Base-by-base conservation (phyloP, 2,113 vertebrate genomes). In the Salvator merianae region DNA sequence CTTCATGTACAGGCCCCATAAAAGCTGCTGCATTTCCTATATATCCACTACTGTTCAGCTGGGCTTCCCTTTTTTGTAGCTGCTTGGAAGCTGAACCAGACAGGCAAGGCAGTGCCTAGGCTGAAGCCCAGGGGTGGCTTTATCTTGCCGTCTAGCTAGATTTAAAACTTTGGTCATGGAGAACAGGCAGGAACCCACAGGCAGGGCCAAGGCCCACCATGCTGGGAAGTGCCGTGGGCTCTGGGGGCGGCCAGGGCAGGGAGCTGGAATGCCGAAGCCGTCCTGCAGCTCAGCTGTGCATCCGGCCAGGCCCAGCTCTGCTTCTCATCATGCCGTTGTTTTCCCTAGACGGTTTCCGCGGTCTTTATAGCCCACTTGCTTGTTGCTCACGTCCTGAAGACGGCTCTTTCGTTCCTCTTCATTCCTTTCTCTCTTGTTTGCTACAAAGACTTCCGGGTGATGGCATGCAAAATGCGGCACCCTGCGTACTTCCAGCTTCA, bases 261-360 rank as follows among this genome's bases (percentile, higher is more conserved):
- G 38, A 36, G n/a, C 66, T 43, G 2, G 20, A 12, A 9, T n/a
- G 40, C 43, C 34, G 2, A 30, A 22, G 53, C 55, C 3, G 30
- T n/a, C 16, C 4, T 5, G 22, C 40, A 16, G 32, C 63, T n/a
- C 22, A 47, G 5, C 13, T 18, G 36, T 81, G 18, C 66, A 40
- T 8, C 68, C 50, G 50, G 14, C 50, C 53, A 24, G 43, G 10
- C 71, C 50, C 81, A 28, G 4, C 34, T 38, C 80, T 59, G 68
- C 32, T 47, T 34, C 16, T 47, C 84, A 82, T 43, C 87, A 89
- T 89, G 82, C 88, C 87, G 82, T 76, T 88, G 84, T 76, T 66
- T 86, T 47, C 55, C 10, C 70, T 81, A 38, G 63, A 77, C 68
- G 4, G 36, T 7, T 0, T 43, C 40, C 81, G 62, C 62, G 50